Percentiles rank a stretch among this genome's conserved stretches.
Conservation (phyloP, 1,140 invertebrate genomes). For the Cyclargus thomasi region DNA sequence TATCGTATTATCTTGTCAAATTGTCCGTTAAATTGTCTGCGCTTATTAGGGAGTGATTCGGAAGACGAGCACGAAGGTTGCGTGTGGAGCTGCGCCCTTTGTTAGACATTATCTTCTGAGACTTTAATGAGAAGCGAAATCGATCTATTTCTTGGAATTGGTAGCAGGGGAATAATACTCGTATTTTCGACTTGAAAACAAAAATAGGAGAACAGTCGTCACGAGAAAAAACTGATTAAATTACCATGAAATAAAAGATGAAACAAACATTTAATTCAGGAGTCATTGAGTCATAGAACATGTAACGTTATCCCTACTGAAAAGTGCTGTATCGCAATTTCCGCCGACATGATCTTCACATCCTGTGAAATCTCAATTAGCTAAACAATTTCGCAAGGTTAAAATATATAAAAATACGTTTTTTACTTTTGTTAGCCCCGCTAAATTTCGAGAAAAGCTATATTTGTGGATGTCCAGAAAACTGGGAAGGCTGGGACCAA, state of each 20-base stretch:
- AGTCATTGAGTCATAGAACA: too few relatives aligned
- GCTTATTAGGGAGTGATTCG: not conserved
- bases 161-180: not conserved
- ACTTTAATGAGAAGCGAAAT: not conserved
- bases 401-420: not conserved
- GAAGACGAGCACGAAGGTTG: slow-evolving; percentile 3
- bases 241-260: not conserved
- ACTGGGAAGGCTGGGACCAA: too few relatives aligned
- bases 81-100: not conserved
- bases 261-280: not conserved
- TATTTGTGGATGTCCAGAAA: too few relatives aligned
- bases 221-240: too few relatives aligned
- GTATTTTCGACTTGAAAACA: too few relatives aligned
- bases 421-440: too few relatives aligned
- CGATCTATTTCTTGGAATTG: not conserved
- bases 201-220: too few relatives aligned
- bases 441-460: too few relatives aligned
- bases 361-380: not conserved
- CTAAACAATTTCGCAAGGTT: not conserved
- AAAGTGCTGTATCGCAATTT: not conserved
- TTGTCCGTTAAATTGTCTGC: slow-evolving; percentile 3
- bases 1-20: slow-evolving; percentile 12
- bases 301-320: not conserved
- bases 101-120: not conserved
- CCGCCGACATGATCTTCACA: not conserved